Conservation (phyloP, 2,888 invertebrate species). For the Drosophila flavopinicola region DNA sequence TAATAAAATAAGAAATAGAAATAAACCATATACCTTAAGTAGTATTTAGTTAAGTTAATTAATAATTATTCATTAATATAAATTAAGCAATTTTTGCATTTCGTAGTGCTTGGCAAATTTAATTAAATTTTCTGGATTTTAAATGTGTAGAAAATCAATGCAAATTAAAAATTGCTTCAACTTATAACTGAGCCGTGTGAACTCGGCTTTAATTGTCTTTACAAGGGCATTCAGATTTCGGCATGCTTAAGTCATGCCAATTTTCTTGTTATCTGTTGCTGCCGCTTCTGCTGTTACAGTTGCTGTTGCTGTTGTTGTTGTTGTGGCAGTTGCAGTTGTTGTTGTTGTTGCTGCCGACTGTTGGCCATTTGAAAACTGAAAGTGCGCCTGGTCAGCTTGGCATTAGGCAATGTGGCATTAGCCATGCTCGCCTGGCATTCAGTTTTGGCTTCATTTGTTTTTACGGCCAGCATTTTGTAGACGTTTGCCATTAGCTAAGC, state of each 20-base stretch:
- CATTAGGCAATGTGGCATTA: slow-evolving; percentile 70
- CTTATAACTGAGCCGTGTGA: background rate
- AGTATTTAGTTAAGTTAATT: too few relatives aligned
- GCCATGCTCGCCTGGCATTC: slow-evolving; percentile 66
- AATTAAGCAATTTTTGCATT: too few relatives aligned
- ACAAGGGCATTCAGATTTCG: slow-evolving; percentile 39
- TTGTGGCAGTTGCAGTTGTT: slow-evolving; percentile 26
- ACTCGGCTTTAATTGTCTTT: background rate
- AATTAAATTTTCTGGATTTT: too few relatives aligned
- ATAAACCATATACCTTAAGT: too few relatives aligned
- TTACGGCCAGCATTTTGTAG: slow-evolving; percentile 74
- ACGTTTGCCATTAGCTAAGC: slow-evolving; percentile 53
- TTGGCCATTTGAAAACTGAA: slow-evolving; percentile 72
- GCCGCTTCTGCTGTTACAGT: slow-evolving; percentile 49
- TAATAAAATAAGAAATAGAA: too few relatives aligned
- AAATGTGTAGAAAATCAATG: too few relatives aligned
- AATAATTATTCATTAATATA: too few relatives aligned
- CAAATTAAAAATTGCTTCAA: too few relatives aligned
- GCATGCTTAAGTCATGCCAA: slow-evolving; percentile 1
- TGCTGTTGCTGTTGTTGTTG: slow-evolving; percentile 58
- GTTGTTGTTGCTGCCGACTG: slow-evolving; percentile 29
- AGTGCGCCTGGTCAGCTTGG: slow-evolving; percentile 66
- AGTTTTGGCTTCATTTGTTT: slow-evolving; percentile 74
- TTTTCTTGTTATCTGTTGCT: slow-evolving; percentile 58
- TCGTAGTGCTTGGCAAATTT: too few relatives aligned